These are phyloP conservation scores for Percopsis omiscomaycus DNA, from an alignment of 2,797 vertebrate species.

Conservation along the genomic window DNA sequence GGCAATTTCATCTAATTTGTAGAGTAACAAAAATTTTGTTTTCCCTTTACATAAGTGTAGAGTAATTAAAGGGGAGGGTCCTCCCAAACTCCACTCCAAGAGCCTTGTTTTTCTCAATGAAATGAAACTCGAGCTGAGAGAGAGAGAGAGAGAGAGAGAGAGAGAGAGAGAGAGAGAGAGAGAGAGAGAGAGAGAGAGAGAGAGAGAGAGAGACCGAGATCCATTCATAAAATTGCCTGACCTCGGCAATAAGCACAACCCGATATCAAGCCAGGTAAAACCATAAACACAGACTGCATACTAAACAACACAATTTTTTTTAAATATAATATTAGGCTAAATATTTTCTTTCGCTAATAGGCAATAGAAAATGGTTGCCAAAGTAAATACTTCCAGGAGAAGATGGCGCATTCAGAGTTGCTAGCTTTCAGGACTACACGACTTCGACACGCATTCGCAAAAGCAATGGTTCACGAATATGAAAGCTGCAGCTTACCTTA, in stretches of 20 bases:
- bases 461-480: not conserved
- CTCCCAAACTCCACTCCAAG: conserved; percentile 32
- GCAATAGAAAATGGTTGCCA: conserved; percentile 66
- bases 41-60: not conserved
- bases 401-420: conserved; percentile 66
- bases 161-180: conserved; percentile 15
- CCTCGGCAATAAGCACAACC: conserved; percentile 36
- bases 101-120: conserved; percentile 84
- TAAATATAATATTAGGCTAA: not conserved
- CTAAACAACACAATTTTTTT: not conserved
- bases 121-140: conserved; percentile 76
- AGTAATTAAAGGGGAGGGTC: not conserved
- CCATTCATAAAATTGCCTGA: conserved; percentile 76
- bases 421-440: conserved; percentile 34
- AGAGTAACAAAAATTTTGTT: too few species aligned
- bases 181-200: conserved; percentile 24
- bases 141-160: conserved; percentile 25
- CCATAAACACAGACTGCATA: not conserved
- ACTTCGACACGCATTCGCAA: not conserved
- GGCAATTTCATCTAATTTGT: too few species aligned
- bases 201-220: conserved; percentile 44
- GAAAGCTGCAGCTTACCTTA: conserved; percentile 60
- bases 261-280: conserved; percentile 14
- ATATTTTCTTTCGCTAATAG: conserved; percentile 3
- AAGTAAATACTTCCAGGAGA: conserved; percentile 66